Evolutionary conservation across 2,888 invertebrate genomes (phyloP).

Genomic region (Heliconius sara): DNA sequence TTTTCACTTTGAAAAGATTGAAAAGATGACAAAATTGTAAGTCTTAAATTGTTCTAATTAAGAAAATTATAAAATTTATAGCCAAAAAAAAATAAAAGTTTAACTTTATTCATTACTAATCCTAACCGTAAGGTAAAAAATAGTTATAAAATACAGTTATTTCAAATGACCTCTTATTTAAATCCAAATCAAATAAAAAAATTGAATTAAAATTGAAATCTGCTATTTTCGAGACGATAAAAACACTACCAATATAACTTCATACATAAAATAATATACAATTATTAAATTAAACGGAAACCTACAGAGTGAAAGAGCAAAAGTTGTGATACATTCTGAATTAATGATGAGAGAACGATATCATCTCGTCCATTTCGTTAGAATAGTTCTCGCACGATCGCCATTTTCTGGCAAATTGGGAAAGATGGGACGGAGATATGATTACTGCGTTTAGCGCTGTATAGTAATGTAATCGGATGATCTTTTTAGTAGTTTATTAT

Average conservation of each 20-base stretch:
- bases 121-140: too few species aligned
- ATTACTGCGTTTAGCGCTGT: conserved; percentile 6
- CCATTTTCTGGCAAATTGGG: conserved; percentile 30
- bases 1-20: too few species aligned
- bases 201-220: background rate
- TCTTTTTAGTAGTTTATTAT: background rate
- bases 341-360: conserved; percentile 46
- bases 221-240: background rate
- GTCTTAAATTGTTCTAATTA: too few species aligned
- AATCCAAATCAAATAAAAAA: background rate
- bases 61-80: too few species aligned
- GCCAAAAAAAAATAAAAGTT: too few species aligned
- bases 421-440: conserved; percentile 24
- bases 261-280: background rate
- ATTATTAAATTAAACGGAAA: background rate
- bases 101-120: too few species aligned
- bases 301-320: conserved; percentile 31
- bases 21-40: too few species aligned
- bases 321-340: conserved; percentile 41
- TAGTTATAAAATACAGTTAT: too few species aligned
- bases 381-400: conserved; percentile 40
- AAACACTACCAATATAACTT: background rate
- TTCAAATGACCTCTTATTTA: too few species aligned
- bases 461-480: background rate
- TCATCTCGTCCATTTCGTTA: conserved; percentile 40